Conservation (phyloP, 2,888 invertebrate species). For the Conomelus anceps region DNA sequence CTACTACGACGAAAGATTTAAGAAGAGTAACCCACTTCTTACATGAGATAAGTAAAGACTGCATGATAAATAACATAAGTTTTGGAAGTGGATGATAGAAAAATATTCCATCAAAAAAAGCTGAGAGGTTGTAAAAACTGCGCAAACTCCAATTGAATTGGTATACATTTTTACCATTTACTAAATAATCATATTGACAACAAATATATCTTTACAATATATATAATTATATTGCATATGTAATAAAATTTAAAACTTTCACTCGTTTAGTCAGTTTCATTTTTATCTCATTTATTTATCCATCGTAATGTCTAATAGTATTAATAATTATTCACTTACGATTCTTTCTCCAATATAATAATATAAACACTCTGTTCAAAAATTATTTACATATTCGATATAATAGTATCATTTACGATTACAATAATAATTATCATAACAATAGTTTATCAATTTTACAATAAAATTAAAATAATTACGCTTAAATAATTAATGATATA, state of each 20-base stretch:
- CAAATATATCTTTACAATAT: neutral
- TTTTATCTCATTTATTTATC: neutral
- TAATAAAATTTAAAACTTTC: neutral
- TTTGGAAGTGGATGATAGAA: no score
- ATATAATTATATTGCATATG: neutral
- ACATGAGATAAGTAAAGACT: no score
- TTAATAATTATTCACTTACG: neutral
- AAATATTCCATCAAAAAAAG: neutral
- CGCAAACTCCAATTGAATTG: neutral
- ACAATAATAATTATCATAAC: neutral
- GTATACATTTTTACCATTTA: neutral
- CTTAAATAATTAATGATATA: neutral
- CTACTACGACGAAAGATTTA: no score
- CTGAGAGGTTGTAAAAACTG: neutral
- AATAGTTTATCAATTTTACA: neutral
- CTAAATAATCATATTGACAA: neutral
- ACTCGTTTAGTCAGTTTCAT: neutral
- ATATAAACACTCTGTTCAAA: neutral
- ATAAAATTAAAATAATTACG: neutral
- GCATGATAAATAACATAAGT: no score
- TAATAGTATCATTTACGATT: neutral
- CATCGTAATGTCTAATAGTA: neutral
- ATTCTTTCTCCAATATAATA: neutral
- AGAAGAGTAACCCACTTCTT: no score
- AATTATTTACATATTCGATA: neutral